phyloP scores from a whole-genome alignment of 2,797 vertebrate species.

The Hydrophis major region DNA sequence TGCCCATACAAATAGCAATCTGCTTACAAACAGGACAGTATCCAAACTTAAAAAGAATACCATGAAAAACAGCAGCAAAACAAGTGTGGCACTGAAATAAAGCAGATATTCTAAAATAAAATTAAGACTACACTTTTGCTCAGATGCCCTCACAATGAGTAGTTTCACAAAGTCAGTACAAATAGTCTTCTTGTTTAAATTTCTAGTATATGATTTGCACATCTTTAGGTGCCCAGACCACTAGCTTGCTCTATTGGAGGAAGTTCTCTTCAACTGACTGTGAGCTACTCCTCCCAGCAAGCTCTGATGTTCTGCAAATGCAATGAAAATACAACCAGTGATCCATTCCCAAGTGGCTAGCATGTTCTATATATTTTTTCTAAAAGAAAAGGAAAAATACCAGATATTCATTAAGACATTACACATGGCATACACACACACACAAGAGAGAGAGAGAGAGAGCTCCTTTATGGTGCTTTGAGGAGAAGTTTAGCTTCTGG shows the following conservation, averaged over 20 bases:
- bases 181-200: neutral
- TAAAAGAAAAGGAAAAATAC: conserved; percentile 20
- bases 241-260: neutral
- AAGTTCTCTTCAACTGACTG: neutral
- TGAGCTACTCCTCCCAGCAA: neutral
- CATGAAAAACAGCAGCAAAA: neutral
- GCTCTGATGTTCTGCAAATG: neutral
- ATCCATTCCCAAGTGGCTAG: neutral
- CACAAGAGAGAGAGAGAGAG: too few species aligned
- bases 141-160: neutral
- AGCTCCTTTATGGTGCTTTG: neutral
- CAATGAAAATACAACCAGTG: neutral
- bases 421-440: neutral
- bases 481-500: neutral
- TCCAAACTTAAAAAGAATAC: too few species aligned
- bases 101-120: neutral
- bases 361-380: neutral
- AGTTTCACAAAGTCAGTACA: neutral
- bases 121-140: neutral
- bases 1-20: neutral
- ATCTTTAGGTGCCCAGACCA: neutral
- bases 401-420: conserved; percentile 23
- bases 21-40: neutral
- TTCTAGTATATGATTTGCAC: neutral
- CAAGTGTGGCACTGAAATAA: neutral